Conservation (phyloP, 2,113 vertebrate species). For the Hippopotamus amphibius region DNA sequence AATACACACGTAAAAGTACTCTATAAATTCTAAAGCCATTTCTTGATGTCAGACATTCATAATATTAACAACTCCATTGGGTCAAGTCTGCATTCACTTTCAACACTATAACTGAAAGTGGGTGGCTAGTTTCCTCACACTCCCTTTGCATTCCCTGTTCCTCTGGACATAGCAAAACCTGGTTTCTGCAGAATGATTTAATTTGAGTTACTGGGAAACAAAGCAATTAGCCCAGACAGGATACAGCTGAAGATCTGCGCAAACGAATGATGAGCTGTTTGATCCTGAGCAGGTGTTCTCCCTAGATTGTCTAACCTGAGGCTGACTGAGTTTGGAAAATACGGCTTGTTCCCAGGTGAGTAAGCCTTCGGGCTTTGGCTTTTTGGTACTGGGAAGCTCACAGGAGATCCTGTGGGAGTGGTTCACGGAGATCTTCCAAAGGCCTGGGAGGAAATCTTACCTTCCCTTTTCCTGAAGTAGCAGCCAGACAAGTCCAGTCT, state of each 20-base stretch:
- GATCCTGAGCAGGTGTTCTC: slow-evolving; percentile 20
- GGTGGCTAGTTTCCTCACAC: neutral
- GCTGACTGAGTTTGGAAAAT: neutral
- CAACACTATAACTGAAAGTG: neutral
- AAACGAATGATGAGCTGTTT: neutral
- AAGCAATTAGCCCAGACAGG: neutral
- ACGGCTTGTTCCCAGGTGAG: neutral
- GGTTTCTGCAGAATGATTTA: neutral
- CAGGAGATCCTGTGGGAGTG: neutral
- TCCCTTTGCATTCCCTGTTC: neutral
- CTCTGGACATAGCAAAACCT: neutral
- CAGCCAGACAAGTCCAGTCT: fast-evolving
- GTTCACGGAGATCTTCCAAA: neutral
- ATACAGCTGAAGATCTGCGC: neutral
- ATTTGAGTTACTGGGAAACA: neutral
- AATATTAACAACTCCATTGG: neutral
- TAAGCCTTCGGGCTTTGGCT: neutral
- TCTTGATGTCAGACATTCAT: neutral
- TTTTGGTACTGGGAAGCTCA: neutral
- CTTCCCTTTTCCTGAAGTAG: neutral
- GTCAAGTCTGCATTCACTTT: neutral
- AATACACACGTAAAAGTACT: neutral
- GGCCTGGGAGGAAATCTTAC: neutral
- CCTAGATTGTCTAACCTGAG: neutral
- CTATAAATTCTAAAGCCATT: neutral